Evolutionary conservation across 2,797 vertebrate genomes (phyloP).

Genomic region (Uromys caudimaculatus): DNA sequence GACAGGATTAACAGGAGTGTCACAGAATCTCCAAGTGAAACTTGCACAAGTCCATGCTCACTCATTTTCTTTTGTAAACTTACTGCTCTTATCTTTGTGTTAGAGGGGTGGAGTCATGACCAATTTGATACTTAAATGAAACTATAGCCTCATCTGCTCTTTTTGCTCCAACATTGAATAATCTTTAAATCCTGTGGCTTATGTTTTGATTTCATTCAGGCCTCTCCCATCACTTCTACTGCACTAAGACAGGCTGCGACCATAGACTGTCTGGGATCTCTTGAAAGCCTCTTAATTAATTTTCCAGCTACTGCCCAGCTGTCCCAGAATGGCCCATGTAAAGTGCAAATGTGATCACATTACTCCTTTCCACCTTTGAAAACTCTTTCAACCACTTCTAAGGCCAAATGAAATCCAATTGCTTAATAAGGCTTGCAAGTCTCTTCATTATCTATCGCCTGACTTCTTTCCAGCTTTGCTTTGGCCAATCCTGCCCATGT

Average conservation of each 20-base stretch:
- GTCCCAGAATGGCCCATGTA: neutral
- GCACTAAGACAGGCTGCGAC: neutral
- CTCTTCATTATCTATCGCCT: neutral
- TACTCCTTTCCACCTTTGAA: neutral
- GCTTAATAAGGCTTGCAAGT: neutral
- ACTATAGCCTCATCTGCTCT: neutral
- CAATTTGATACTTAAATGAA: neutral
- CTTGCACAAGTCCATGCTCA: neutral
- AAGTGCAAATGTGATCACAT: constrained; percentile 3
- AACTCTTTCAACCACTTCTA: neutral
- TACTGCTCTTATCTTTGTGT: neutral
- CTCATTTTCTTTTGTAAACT: neutral
- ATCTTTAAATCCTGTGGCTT: neutral
- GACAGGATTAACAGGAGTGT: neutral
- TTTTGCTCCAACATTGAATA: neutral
- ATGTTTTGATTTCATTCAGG: neutral
- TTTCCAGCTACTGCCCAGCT: neutral
- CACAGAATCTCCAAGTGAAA: neutral
- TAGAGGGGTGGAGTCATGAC: neutral
- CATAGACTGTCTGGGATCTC: neutral
- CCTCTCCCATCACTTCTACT: neutral
- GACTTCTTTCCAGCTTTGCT: neutral
- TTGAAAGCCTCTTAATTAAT: constrained; percentile 7
- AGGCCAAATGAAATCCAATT: neutral
- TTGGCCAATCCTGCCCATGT: neutral